These are phyloP conservation scores for Aleiodes sp. DNA, from an alignment of 1,140 invertebrate genomes.

Conservation along the genomic window DNA sequence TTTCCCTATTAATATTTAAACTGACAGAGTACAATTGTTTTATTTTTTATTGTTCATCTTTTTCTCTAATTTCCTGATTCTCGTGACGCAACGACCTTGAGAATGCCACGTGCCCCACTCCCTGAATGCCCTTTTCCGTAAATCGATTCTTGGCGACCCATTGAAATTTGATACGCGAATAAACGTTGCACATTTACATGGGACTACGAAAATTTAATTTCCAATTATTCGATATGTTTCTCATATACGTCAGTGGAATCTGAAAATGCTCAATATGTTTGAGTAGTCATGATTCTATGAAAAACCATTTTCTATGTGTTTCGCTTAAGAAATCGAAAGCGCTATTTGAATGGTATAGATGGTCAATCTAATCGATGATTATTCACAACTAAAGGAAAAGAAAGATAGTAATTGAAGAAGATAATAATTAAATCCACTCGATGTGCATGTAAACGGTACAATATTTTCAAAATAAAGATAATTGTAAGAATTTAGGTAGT, in stretches of 20 bases:
- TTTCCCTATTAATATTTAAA: too few relatives aligned
- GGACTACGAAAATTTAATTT: not conserved
- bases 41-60: not conserved
- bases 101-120: not conserved
- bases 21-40: too few relatives aligned
- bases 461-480: not conserved
- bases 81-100: conserved; percentile 13
- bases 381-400: not conserved
- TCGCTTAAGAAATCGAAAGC: not conserved
- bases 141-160: conserved; percentile 11
- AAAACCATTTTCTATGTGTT: too few relatives aligned
- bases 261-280: too few relatives aligned
- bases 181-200: not conserved
- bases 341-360: not conserved
- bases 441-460: not conserved
- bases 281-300: too few relatives aligned
- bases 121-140: not conserved
- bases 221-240: not conserved
- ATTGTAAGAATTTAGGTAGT: conserved; percentile 24
- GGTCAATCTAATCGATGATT: conserved; percentile 12
- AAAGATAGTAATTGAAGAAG: not conserved
- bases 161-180: conserved; percentile 20
- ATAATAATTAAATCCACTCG: not conserved
- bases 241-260: too few relatives aligned
- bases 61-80: not conserved